Percentiles rank a stretch among this genome's conserved stretches.
Conservation (phyloP, 2,888 invertebrate species). For the Tachina grossa region DNA sequence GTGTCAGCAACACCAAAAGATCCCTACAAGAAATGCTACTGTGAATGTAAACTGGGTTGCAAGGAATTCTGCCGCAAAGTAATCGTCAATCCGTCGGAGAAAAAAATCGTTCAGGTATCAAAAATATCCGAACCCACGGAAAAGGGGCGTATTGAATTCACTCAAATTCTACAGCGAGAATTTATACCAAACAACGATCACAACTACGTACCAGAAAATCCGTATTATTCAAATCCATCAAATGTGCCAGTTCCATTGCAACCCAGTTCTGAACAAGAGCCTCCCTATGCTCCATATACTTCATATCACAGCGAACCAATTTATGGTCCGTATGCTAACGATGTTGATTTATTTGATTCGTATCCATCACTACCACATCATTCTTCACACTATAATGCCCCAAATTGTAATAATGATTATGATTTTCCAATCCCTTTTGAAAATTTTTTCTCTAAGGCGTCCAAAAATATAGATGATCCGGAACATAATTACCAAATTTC, state of each 20-base stretch:
- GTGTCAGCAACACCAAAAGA: slow-evolving; percentile 2
- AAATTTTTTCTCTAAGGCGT: slow-evolving; percentile 13
- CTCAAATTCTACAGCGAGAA: slow-evolving; percentile 76
- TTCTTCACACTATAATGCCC: neutral
- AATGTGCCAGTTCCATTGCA: neutral
- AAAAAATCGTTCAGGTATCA: slow-evolving; percentile 76
- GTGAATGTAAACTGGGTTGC: slow-evolving; percentile 78
- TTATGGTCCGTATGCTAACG: slow-evolving; percentile 19
- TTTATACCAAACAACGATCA: slow-evolving; percentile 67
- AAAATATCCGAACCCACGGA: slow-evolving; percentile 73
- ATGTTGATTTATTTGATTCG: neutral
- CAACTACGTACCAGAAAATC: neutral
- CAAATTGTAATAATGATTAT: neutral
- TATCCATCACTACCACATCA: neutral
- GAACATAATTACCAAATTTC: slow-evolving; percentile 2
- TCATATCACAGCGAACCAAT: neutral
- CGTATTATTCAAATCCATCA: slow-evolving; percentile 34
- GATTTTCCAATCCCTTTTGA: slow-evolving; percentile 37
- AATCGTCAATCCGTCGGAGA: slow-evolving; percentile 70
- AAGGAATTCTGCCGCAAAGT: slow-evolving; percentile 79
- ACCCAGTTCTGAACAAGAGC: neutral
- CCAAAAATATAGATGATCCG: slow-evolving; percentile 16
- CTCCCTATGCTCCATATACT: slow-evolving; percentile 7
- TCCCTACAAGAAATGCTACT: slow-evolving; percentile 77
- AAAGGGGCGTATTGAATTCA: slow-evolving; percentile 75